These are phyloP conservation scores for Carterocephalus palaemon DNA, from an alignment of 2,888 invertebrate species.

Conservation along the genomic window DNA sequence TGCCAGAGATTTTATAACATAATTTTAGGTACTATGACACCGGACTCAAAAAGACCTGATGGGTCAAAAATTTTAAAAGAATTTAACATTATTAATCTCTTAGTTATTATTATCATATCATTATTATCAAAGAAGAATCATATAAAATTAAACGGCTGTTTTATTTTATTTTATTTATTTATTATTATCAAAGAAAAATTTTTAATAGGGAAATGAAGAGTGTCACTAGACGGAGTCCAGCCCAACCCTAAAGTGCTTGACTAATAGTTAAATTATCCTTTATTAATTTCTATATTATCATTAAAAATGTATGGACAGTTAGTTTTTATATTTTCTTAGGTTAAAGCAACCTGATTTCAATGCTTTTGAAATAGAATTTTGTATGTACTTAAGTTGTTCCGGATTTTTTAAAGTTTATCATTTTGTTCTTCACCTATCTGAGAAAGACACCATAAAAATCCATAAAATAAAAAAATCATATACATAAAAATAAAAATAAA, in stretches of 20 bases:
- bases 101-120: conserved; percentile 1
- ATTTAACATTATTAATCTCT: conserved; percentile 4
- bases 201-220: neutral
- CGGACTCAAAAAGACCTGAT: neutral
- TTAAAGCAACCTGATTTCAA: conserved; percentile 13
- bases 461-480: no score
- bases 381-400: conserved; percentile 1
- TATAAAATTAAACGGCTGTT: no score
- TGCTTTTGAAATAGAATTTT: neutral
- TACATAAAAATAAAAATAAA: no score
- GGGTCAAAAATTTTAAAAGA: conserved; percentile 6
- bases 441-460: conserved; percentile 19
- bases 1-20: conserved; percentile 7
- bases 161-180: no score
- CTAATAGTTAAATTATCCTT: neutral
- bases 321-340: conserved; percentile 13
- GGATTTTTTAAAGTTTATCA: conserved; percentile 13
- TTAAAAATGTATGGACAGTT: conserved; percentile 16
- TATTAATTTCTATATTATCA: neutral
- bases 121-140: no score
- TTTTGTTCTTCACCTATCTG: conserved; percentile 23
- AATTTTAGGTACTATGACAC: conserved; percentile 5
- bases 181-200: no score
- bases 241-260: conserved; percentile 1
- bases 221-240: conserved; percentile 2